Percentiles rank a stretch among this genome's conserved stretches.
phyloP scores from a whole-genome alignment of 2,888 invertebrate genomes.

The Apamea epomidion region DNA sequence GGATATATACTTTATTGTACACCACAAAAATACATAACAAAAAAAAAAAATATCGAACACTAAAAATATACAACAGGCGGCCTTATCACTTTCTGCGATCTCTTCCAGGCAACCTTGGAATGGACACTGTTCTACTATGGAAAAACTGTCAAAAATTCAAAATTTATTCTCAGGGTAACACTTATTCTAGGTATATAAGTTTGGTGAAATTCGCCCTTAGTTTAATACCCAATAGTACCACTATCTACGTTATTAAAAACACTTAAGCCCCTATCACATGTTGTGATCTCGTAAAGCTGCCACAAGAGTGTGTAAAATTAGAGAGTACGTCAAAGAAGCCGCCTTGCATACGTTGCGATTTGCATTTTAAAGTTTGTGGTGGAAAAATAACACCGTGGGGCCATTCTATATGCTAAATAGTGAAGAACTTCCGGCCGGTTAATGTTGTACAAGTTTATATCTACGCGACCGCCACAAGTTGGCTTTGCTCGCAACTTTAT shows the following conservation, averaged over 20 bases:
- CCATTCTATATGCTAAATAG: slow-evolving; percentile 82
- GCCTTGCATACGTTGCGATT: slow-evolving; percentile 74
- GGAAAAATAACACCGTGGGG: slow-evolving; percentile 77
- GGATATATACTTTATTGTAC: no score
- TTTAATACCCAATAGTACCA: background rate
- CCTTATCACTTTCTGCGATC: no score
- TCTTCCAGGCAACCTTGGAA: no score
- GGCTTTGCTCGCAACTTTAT: slow-evolving; percentile 57
- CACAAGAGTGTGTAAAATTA: slow-evolving; percentile 57
- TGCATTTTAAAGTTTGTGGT: slow-evolving; percentile 81
- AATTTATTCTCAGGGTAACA: no score
- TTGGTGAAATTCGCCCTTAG: no score
- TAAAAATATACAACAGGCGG: no score
- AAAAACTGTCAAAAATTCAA: no score
- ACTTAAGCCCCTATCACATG: slow-evolving; percentile 39
- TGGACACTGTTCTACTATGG: no score
- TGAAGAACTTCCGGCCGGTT: slow-evolving; percentile 72
- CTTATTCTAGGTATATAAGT: no score
- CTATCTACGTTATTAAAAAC: background rate
- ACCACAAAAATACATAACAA: no score
- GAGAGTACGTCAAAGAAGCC: slow-evolving; percentile 71
- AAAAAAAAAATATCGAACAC: no score
- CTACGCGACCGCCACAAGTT: slow-evolving; percentile 62
- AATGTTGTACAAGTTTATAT: slow-evolving; percentile 77
- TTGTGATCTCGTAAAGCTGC: slow-evolving; percentile 51